These are phyloP conservation scores for Aporophyla nigra DNA, from an alignment of 2,888 invertebrate species.

Conservation along the genomic window DNA sequence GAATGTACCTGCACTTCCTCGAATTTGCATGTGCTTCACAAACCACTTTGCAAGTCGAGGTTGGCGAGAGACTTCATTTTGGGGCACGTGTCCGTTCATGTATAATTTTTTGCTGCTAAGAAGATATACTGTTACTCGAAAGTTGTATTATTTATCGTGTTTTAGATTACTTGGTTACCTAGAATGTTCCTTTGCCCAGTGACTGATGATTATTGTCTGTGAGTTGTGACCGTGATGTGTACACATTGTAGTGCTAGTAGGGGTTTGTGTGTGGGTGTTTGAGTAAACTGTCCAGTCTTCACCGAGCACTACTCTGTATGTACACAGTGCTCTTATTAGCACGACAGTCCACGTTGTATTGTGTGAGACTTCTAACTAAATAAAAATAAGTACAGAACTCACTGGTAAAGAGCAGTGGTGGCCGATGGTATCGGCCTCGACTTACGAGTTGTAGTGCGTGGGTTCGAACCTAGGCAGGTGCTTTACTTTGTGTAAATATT, in stretches of 20 bases:
- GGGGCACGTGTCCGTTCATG: not conserved
- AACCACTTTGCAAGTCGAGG: not conserved
- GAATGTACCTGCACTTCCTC: not conserved
- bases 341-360: not conserved
- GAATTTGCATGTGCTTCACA: conserved; percentile 30
- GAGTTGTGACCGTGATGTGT: not conserved
- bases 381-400: not conserved
- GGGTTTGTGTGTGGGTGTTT: not conserved
- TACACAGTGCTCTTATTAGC: conserved; percentile 21
- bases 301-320: not conserved
- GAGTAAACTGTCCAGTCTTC: conserved; percentile 3
- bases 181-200: not conserved
- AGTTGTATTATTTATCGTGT: not conserved
- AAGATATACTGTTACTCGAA: not conserved
- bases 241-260: not conserved
- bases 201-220: conserved; percentile 6
- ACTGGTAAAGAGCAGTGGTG: no score
- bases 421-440: no score
- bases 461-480: no score
- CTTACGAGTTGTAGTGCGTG: no score
- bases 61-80: conserved; percentile 1
- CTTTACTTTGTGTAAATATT: no score
- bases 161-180: not conserved
- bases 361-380: not conserved
- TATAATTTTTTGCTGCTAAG: conserved; percentile 1